Base-by-base conservation (phyloP, 2,797 vertebrate genomes). In the Hipposideros larvatus region DNA sequence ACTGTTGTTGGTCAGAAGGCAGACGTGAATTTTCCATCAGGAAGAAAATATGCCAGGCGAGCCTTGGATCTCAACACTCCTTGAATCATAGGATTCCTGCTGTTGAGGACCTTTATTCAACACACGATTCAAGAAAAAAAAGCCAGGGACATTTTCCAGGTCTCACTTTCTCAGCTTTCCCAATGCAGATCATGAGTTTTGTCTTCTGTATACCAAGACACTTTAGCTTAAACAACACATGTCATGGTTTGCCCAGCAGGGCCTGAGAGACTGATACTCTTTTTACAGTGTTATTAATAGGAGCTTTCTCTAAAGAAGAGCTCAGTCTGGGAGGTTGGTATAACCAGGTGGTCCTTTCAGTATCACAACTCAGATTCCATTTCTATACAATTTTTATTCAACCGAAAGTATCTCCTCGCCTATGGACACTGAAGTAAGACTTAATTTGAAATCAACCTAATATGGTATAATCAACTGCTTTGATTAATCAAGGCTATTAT, bases 401-500 rank as follows among this genome's bases (percentile, higher is more conserved):
- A 82, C 59, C 4, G 5, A 82, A 92, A 74, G 66, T 53, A 57
- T 85, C 22, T 90, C 46, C 8, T 3, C 48, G 16, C 46, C 11
- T 4, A n/a, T 24, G 11, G 51, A 73, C 46, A 46, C 21, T 48
- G 8, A 88, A 65, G 3, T 79, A 79, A 90, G 73, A 86, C 28
- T 85, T 95, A 83, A 94, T 88, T 71, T 93, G 68, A 97, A 95
- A 94, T 93, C 92, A 97, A 8, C 93, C 92, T 92, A 92, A 95
- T 90, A 87, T 51, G 88, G 15, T 95, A 88, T 95, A 95, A 83
- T 18, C 53, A 89, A 92, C 85, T 73, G 22, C 68, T 92, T 94
- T 96, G 82, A 96, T 95, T 96, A 96, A 92, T 90, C 68, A 22
- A 51, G 8, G 57, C 31, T 83, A 55, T 90, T 95, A 70, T 91